phyloP scores from a whole-genome alignment of 1,140 invertebrate genomes.

The Ostrea edulis region DNA sequence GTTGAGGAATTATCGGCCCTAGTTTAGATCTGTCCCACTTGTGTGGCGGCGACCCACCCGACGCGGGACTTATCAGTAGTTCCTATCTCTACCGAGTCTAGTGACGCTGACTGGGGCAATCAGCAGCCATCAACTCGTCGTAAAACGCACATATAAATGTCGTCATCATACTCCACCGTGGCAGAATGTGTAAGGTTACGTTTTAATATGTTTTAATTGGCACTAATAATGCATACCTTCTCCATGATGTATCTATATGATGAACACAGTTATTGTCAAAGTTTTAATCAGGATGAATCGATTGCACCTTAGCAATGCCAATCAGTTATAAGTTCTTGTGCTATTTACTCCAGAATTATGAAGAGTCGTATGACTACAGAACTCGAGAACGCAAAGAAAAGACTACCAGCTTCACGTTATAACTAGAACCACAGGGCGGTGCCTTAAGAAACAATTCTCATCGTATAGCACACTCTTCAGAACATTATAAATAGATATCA shows the following conservation, averaged over 20 bases:
- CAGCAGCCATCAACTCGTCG: conserved; percentile 2
- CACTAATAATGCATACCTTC: conserved; percentile 9
- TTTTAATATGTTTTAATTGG: conserved; percentile 28
- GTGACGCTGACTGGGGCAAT: conserved; percentile 15
- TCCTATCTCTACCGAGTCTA: background rate
- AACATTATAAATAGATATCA: too few species aligned
- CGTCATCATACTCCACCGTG: background rate
- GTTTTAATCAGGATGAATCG: background rate
- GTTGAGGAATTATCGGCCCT: background rate
- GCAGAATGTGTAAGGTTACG: conserved; percentile 28
- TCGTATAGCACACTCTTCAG: too few species aligned
- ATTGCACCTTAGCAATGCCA: background rate
- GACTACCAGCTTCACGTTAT: too few species aligned
- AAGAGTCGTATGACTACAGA: too few species aligned
- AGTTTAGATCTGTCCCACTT: background rate
- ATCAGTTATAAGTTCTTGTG: background rate
- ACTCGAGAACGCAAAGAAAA: too few species aligned
- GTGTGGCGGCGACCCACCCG: conserved; percentile 27
- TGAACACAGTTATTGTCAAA: conserved; percentile 17
- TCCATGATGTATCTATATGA: conserved; percentile 1
- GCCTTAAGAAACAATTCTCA: too few species aligned
- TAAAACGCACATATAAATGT: conserved; percentile 27
- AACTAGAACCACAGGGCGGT: too few species aligned
- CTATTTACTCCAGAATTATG: background rate
- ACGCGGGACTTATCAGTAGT: background rate